Evolutionary conservation across 2,113 vertebrate genomes (phyloP).

Genomic region (Anser brachyrhynchus): DNA sequence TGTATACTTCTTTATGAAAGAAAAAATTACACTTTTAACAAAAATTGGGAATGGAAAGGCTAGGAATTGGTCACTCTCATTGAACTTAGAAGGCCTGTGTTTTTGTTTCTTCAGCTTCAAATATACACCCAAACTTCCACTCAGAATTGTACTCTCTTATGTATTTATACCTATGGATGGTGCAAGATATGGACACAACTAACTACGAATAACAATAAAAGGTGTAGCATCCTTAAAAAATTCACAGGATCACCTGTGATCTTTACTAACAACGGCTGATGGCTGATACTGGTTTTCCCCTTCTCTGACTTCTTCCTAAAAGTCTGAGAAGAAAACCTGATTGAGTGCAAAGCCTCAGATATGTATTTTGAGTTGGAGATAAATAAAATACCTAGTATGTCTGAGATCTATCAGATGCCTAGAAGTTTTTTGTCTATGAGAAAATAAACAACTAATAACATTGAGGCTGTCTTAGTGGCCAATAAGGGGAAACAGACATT

Average conservation of each 20-base stretch:
- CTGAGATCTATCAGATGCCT: neutral
- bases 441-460: neutral
- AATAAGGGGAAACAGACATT: neutral
- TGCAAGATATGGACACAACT: neutral
- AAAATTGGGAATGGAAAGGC: neutral
- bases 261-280: neutral
- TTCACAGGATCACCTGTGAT: rapidly evolving
- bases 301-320: neutral
- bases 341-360: neutral
- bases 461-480: neutral
- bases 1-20: neutral
- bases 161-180: neutral
- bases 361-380: neutral
- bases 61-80: neutral
- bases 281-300: neutral
- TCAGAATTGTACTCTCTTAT: neutral
- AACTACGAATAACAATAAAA: neutral
- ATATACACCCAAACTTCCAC: neutral
- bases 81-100: neutral
- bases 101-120: neutral
- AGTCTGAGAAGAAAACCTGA: neutral
- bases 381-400: neutral
- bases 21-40: neutral
- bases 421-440: neutral
- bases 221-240: neutral